Evolutionary conservation across 2,797 vertebrate species (phyloP).

Genomic region (Aldrovandia affinis): DNA sequence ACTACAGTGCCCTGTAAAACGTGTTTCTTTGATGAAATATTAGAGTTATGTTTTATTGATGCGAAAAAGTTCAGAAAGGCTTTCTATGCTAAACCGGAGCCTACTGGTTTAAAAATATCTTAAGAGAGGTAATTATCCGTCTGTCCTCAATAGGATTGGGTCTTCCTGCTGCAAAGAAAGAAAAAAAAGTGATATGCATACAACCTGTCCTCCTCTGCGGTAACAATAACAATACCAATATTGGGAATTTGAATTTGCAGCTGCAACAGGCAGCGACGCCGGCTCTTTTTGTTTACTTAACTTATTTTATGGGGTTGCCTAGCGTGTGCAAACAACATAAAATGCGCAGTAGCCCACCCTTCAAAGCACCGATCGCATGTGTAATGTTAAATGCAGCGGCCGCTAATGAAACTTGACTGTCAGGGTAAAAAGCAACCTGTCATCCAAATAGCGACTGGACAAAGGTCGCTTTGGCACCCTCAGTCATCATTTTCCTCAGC

Average conservation of each 20-base stretch:
- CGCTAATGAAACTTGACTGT: background rate
- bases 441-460: background rate
- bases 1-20: background rate
- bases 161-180: background rate
- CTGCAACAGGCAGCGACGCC: background rate
- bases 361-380: background rate
- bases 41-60: background rate
- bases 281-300: background rate
- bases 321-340: constrained; percentile 8
- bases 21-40: background rate
- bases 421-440: background rate
- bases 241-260: background rate
- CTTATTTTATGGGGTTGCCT: constrained; percentile 12
- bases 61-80: background rate
- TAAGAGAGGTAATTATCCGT: constrained; percentile 27
- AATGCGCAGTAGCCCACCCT: background rate
- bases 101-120: constrained; percentile 30
- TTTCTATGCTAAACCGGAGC: constrained; percentile 21
- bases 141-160: constrained; percentile 36
- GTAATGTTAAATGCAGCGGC: background rate
- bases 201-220: background rate
- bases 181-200: background rate
- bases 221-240: background rate
- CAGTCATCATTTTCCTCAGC: background rate
- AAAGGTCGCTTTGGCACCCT: background rate